Percentiles rank a stretch among this genome's conserved stretches.
These are phyloP conservation scores for Budorcas taxicolor DNA, from an alignment of 2,113 vertebrate genomes.

Conservation along the genomic window DNA sequence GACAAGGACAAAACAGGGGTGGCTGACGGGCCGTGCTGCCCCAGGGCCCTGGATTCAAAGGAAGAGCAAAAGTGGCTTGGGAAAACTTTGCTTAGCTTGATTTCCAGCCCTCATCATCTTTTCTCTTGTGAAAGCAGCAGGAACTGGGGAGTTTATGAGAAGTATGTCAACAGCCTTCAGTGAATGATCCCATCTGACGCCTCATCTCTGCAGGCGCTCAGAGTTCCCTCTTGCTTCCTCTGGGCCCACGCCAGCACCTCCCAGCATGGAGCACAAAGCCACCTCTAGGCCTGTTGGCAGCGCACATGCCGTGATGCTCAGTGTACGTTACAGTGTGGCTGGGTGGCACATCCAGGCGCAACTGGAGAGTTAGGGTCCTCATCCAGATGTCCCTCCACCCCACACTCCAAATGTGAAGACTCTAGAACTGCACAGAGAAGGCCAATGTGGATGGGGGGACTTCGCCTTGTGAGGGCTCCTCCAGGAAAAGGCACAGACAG, in stretches of 20 bases:
- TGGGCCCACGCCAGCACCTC: background rate
- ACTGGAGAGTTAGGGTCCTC: background rate
- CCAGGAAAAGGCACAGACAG: background rate
- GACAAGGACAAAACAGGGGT: background rate
- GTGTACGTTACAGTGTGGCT: too few relatives aligned
- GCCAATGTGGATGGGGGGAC: accelerated
- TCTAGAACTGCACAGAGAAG: background rate
- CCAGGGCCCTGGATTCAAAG: background rate
- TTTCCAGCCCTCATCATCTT: background rate
- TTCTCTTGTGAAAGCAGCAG: background rate
- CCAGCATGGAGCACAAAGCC: background rate
- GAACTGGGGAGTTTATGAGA: background rate
- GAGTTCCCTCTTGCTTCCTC: background rate
- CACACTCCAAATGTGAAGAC: background rate
- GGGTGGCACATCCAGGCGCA: background rate
- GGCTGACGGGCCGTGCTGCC: background rate
- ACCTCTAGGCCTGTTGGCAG: background rate
- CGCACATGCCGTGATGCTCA: accelerated
- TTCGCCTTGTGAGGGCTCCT: background rate
- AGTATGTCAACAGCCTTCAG: background rate
- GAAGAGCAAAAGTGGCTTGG: background rate
- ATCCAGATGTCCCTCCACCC: background rate
- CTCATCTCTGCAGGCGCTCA: background rate
- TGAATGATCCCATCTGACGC: background rate
- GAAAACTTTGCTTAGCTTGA: background rate